Conservation (phyloP, 2,797 vertebrate species). For the Clarias platycephalus region DNA sequence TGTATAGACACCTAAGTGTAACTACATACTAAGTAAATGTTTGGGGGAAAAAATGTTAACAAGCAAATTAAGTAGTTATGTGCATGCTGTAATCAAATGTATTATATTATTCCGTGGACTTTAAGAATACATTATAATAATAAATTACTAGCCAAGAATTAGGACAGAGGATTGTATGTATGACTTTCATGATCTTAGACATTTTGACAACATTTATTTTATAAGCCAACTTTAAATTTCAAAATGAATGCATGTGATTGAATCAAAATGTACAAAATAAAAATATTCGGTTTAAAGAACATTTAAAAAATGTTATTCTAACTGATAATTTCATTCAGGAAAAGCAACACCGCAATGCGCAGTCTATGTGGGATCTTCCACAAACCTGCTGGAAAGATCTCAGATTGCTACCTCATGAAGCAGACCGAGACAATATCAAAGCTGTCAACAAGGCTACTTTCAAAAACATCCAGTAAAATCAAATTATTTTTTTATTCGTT, state of each 20-base stretch:
- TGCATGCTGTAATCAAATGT: background rate
- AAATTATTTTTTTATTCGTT: background rate
- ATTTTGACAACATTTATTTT: background rate
- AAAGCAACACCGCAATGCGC: background rate
- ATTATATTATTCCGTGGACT: background rate
- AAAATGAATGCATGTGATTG: background rate
- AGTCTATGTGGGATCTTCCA: background rate
- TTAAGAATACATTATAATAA: background rate
- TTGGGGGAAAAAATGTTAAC: background rate
- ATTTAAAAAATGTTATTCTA: background rate
- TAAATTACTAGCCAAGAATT: background rate
- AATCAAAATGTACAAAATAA: background rate
- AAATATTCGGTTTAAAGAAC: background rate
- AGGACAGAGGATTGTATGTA: background rate
- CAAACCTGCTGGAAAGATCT: background rate
- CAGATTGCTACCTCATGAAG: conserved; percentile 3
- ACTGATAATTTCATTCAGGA: background rate
- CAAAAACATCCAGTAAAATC: background rate
- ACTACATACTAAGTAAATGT: background rate
- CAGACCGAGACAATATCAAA: background rate
- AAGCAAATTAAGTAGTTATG: background rate
- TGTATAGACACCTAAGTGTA: background rate
- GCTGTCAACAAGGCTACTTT: background rate
- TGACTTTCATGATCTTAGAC: background rate
- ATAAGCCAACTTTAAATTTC: background rate